Evolutionary conservation across 1,140 invertebrate species (phyloP).

Genomic region (Homalodisca vitripennis): DNA sequence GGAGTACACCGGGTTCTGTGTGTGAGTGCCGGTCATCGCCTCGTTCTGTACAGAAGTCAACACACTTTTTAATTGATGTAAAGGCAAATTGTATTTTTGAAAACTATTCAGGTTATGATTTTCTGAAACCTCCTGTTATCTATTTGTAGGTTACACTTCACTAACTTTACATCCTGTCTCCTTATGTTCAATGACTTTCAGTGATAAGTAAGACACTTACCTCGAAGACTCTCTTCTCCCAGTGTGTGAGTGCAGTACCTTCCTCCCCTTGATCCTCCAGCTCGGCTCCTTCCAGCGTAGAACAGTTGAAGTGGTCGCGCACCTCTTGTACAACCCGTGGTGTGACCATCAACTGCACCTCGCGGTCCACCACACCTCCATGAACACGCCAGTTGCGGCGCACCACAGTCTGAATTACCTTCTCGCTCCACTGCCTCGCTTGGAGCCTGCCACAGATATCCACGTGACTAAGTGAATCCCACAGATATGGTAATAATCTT

Average conservation of each 20-base stretch:
- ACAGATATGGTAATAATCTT: too few relatives aligned
- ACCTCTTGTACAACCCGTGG: slow-evolving; percentile 85
- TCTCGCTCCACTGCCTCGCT: slow-evolving; percentile 92
- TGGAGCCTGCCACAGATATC: slow-evolving; percentile 72
- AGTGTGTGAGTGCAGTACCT: slow-evolving; percentile 95
- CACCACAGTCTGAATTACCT: slow-evolving; percentile 78
- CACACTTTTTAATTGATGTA: too few relatives aligned
- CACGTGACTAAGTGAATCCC: too few relatives aligned
- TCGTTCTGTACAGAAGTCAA: slow-evolving; percentile 77
- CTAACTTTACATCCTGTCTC: too few relatives aligned
- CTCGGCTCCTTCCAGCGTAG: slow-evolving; percentile 90
- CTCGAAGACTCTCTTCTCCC: slow-evolving; percentile 98
- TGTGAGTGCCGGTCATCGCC: slow-evolving; percentile 99
- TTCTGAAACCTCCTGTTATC: too few relatives aligned
- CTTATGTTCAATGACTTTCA: too few relatives aligned
- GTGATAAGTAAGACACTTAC: slow-evolving; percentile 49
- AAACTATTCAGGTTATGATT: too few relatives aligned
- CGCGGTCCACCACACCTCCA: slow-evolving; percentile 68
- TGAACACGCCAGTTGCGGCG: slow-evolving; percentile 83
- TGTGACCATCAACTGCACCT: slow-evolving; percentile 89
- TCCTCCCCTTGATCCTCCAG: slow-evolving; percentile 97
- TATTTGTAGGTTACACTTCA: too few relatives aligned
- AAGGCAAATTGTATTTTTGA: too few relatives aligned
- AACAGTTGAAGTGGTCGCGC: slow-evolving; percentile 88
- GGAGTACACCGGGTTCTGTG: slow-evolving; percentile 97